Evolutionary conservation across 2,113 vertebrate species (phyloP).

Genomic region (Melanotaenia duboulayi): DNA sequence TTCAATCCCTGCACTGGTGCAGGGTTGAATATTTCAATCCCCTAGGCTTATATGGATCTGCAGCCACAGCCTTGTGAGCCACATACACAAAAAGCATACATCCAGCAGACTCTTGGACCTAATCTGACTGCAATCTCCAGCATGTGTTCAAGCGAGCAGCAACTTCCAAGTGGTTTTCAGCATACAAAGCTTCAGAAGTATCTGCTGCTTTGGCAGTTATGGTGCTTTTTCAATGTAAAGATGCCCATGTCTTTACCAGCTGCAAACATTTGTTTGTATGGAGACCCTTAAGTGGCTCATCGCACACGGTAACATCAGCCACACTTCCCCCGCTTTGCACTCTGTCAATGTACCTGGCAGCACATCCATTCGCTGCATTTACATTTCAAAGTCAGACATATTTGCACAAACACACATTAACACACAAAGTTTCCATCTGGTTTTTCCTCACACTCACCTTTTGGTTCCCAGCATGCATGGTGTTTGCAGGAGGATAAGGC

Average conservation of each 20-base stretch:
- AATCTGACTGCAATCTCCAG: slow-evolving; percentile 27
- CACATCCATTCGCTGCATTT: slow-evolving; percentile 60
- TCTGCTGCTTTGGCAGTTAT: slow-evolving; percentile 30
- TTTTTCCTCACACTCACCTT: slow-evolving; percentile 39
- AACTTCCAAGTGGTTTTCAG: slow-evolving; percentile 5
- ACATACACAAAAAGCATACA: slow-evolving; percentile 16
- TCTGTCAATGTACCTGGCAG: slow-evolving; percentile 62
- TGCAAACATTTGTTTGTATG: slow-evolving; percentile 33
- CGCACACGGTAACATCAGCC: slow-evolving; percentile 28
- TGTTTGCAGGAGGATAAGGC: slow-evolving; percentile 27
- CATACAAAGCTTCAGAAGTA: not conserved
- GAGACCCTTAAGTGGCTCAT: slow-evolving; percentile 55
- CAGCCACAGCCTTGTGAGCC: not conserved
- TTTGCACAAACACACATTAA: slow-evolving; percentile 44
- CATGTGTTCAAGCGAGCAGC: slow-evolving; percentile 2
- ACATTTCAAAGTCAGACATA: slow-evolving; percentile 72
- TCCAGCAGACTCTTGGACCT: slow-evolving; percentile 22
- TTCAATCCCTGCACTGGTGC: slow-evolving; percentile 22
- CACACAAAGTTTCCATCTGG: slow-evolving; percentile 62
- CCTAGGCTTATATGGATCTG: slow-evolving; percentile 16
- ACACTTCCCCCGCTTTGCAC: slow-evolving; percentile 38
- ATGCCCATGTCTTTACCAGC: slow-evolving; percentile 32
- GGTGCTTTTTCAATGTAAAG: slow-evolving; percentile 42
- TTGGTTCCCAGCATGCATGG: slow-evolving; percentile 28
- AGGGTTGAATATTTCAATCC: slow-evolving; percentile 23